Evolutionary conservation across 2,113 vertebrate species (phyloP).

Genomic region (Tautogolabrus adspersus): DNA sequence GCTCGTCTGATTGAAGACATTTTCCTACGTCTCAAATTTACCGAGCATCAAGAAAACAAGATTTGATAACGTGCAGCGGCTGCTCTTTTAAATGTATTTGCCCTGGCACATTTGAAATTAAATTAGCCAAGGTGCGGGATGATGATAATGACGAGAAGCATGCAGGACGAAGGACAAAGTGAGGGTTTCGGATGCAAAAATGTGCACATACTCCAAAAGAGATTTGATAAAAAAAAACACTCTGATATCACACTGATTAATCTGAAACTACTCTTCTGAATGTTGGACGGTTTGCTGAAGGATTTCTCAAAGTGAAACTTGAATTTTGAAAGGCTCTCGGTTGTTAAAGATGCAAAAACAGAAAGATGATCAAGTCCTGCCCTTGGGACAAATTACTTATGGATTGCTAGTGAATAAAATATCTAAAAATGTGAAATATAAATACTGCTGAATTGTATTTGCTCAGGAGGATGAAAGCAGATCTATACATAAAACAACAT

Average conservation of each 20-base stretch:
- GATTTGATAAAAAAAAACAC: background rate
- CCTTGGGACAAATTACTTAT: conserved; percentile 30
- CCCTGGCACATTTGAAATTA: conserved; percentile 42
- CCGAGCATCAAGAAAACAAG: conserved; percentile 54
- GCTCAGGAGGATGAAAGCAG: conserved; percentile 8
- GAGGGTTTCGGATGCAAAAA: background rate
- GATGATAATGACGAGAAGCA: conserved; percentile 18
- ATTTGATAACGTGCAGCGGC: conserved; percentile 52
- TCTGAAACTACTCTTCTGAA: conserved; percentile 31
- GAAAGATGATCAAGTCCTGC: conserved; percentile 23
- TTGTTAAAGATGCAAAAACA: conserved; percentile 13
- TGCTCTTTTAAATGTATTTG: conserved; percentile 41
- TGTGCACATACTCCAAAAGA: conserved; percentile 21
- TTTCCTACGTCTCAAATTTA: conserved; percentile 60
- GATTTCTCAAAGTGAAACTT: conserved; percentile 21
- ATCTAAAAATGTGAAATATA: conserved; percentile 23
- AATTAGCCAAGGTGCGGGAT: conserved; percentile 38
- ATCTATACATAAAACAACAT: background rate
- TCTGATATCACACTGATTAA: background rate
- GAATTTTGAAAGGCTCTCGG: background rate
- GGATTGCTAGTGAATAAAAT: conserved; percentile 40
- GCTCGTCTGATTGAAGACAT: conserved; percentile 55
- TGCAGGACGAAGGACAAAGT: conserved; percentile 7
- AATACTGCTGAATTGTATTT: conserved; percentile 27
- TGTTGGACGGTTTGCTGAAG: conserved; percentile 9